A percentile compares a stretch with the other conserved stretches of the same genome.
phyloP scores from a whole-genome alignment of 2,888 invertebrate species.

The Chalcosyrphus nemorum region DNA sequence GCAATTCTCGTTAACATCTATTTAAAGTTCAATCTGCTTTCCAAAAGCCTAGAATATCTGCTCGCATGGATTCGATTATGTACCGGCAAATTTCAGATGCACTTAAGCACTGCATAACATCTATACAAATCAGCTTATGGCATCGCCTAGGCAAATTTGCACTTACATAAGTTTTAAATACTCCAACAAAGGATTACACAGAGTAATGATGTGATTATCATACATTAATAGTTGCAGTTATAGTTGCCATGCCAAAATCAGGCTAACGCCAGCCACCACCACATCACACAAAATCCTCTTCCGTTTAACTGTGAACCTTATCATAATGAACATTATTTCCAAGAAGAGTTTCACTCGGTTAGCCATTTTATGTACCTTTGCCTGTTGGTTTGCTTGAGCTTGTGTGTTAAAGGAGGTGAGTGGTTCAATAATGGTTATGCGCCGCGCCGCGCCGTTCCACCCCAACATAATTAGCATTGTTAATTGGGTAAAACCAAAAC shows the following conservation, averaged over 20 bases:
- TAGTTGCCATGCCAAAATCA: not conserved
- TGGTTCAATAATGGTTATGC: not conserved
- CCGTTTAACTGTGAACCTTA: not conserved
- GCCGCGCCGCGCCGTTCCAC: too few species aligned
- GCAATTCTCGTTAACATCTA: too few species aligned
- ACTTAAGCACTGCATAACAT: not conserved
- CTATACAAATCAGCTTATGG: not conserved
- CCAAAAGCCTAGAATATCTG: too few species aligned
- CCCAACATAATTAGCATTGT: slow-evolving; percentile 5
- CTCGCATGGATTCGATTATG: not conserved
- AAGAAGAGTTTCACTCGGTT: not conserved
- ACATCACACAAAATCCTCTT: not conserved
- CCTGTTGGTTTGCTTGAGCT: not conserved
- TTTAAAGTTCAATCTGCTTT: too few species aligned
- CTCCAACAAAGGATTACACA: slow-evolving; percentile 17
- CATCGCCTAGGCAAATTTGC: not conserved
- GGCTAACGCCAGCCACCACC: not conserved
- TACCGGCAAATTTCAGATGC: not conserved
- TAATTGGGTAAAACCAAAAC: slow-evolving; percentile 39
- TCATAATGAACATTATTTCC: not conserved
- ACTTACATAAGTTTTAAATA: slow-evolving; percentile 1
- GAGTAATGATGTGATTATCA: not conserved
- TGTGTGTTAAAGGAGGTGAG: not conserved
- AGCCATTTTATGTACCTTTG: not conserved
- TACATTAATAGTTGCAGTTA: not conserved